Conservation (phyloP, 1,140 invertebrate species). For the Copidosoma floridanum region DNA sequence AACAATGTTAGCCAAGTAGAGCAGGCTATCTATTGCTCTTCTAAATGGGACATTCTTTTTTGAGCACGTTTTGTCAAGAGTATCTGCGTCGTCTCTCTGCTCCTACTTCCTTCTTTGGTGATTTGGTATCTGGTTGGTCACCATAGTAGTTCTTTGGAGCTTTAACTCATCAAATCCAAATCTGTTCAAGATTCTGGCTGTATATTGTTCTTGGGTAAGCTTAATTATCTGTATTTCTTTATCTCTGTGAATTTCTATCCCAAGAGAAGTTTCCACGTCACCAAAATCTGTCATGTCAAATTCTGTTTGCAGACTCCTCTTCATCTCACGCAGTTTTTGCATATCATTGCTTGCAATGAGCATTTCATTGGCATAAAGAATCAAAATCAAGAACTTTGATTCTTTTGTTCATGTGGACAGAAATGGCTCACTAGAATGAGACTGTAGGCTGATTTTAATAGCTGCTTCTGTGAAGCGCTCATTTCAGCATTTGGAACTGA, state of each 20-base stretch:
- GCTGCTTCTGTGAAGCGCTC: not conserved
- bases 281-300: slow-evolving; percentile 3
- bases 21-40: not conserved
- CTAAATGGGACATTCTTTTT: not conserved
- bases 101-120: not conserved
- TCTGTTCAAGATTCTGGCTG: not conserved
- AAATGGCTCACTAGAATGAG: not conserved
- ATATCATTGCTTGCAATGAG: not conserved
- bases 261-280: not conserved
- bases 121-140: not conserved
- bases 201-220: not conserved
- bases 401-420: not conserved
- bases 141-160: not conserved
- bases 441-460: not conserved
- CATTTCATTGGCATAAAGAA: not conserved
- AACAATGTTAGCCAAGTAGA: not conserved
- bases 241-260: not conserved
- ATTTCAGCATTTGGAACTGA: not conserved
- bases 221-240: not conserved
- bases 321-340: not conserved
- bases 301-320: not conserved
- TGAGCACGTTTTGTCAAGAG: not conserved
- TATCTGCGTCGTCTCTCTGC: not conserved
- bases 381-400: not conserved
- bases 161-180: not conserved